Base-by-base conservation (phyloP, 2,888 invertebrate species). In the Drosophila paramelanica region DNA sequence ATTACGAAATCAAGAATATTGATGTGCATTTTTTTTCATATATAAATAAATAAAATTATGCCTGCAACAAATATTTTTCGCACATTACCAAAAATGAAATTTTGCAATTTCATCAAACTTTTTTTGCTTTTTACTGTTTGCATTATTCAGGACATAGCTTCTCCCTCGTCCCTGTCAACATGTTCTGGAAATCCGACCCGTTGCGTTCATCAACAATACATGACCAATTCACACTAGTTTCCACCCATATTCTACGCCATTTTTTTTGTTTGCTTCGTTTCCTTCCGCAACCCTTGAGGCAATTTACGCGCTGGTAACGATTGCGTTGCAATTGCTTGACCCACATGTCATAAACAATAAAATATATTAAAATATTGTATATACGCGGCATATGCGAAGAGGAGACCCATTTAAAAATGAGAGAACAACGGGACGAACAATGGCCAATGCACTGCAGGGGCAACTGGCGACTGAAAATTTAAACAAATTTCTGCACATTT, bases 401-500 rank as follows among this genome's bases (percentile, higher is more conserved):
- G 38, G 47, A 60, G 38, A 55, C 31, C 60, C 75, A 75, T 78
- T 78, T 67, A 68, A 75, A 73, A 57, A 52, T 41, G 67, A n/a
- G 62, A 42, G 58, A 66, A 47, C 59, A 56, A 33, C 58, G 39
- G 36, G 33, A 23, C 55, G 27, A 58, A 67, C 74, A 78, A 73
- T 67, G 74, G 67, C 58, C 60, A 73, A 56, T 62, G 61, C 67
- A 41, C 45, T 46, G 47, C 58, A 43, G 65, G 53, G 39, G 66
- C 43, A 39, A 10, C 39, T 41, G 65, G 20, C 52, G 50, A 47
- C 49, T 73, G 76, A 64, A 82, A 88, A 76, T 82, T 85, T 88
- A 53, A 88, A 77, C 84, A 87, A 80, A 87, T 75, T 89, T 87
- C 89, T 81, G 65, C 72, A 81, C 81, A 81, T 77, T 89, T 87